Evolutionary conservation across 2,797 vertebrate genomes (phyloP).

Genomic region (Characodon lateralis): DNA sequence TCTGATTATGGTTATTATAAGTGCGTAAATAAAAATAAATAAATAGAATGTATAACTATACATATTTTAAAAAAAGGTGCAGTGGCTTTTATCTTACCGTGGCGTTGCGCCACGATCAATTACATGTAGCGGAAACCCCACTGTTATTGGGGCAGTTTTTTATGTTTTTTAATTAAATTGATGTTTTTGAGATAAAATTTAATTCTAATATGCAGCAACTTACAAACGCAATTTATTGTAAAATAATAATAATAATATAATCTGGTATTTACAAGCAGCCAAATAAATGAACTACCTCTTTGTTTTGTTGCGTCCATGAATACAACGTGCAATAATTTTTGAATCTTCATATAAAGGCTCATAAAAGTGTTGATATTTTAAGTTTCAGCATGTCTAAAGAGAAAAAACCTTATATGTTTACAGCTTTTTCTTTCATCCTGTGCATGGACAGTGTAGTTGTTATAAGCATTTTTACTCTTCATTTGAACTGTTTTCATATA

Average conservation of each 20-base stretch:
- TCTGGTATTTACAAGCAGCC: neutral
- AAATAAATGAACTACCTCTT: neutral
- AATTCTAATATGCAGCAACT: neutral
- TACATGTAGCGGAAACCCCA: too few species aligned
- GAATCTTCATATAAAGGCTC: neutral
- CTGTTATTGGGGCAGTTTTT: neutral
- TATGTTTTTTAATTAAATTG: neutral
- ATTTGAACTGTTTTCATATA: neutral
- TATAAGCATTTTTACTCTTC: neutral
- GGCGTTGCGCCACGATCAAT: too few species aligned
- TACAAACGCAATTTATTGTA: neutral
- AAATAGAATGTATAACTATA: too few species aligned
- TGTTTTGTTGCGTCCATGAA: neutral
- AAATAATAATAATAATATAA: neutral
- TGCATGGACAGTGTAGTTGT: neutral
- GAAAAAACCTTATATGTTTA: neutral
- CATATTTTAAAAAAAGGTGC: too few species aligned
- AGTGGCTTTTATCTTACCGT: too few species aligned
- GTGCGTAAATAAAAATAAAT: too few species aligned
- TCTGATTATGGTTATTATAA: too few species aligned
- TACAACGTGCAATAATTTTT: neutral
- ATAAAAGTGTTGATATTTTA: neutral
- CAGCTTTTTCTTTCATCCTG: neutral
- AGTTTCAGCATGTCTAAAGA: neutral
- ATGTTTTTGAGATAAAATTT: neutral